phyloP scores from a whole-genome alignment of 2,113 vertebrate genomes.

The Astur gentilis region DNA sequence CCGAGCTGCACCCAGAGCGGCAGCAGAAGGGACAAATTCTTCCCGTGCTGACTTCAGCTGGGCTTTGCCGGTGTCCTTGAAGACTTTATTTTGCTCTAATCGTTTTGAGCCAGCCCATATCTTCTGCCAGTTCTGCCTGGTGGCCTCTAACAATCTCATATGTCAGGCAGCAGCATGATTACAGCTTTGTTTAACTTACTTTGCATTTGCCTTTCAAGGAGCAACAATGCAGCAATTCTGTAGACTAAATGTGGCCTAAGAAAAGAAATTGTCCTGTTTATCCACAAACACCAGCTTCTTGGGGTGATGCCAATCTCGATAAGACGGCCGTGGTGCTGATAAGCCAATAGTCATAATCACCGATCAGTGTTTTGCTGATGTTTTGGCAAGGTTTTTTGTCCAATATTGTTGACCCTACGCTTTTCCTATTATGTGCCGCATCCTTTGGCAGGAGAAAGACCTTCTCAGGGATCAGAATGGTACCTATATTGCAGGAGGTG shows the following conservation, averaged over 20 bases:
- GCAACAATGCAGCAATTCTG: background rate
- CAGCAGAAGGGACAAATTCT: background rate
- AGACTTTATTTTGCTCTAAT: background rate
- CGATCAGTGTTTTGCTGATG: background rate
- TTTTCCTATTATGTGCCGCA: background rate
- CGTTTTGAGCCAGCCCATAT: background rate
- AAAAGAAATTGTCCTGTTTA: conserved; percentile 5
- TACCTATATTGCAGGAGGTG: background rate
- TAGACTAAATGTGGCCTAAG: background rate
- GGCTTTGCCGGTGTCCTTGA: background rate
- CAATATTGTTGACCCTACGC: background rate
- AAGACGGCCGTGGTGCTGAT: background rate
- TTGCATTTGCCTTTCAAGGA: conserved; percentile 2
- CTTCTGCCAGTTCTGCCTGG: background rate
- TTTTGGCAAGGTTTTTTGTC: background rate
- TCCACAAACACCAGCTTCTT: background rate
- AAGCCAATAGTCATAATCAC: background rate
- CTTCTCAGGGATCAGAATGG: background rate
- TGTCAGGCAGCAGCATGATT: background rate
- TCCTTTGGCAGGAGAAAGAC: background rate
- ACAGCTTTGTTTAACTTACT: conserved; percentile 7
- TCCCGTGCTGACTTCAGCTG: background rate
- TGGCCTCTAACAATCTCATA: background rate
- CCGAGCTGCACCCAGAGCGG: background rate
- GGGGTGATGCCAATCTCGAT: background rate